Evolutionary conservation across 2,888 invertebrate species (phyloP), one percentile per base, ranked within the genome.

Genomic region (Epirrhoe tristata): DNA sequence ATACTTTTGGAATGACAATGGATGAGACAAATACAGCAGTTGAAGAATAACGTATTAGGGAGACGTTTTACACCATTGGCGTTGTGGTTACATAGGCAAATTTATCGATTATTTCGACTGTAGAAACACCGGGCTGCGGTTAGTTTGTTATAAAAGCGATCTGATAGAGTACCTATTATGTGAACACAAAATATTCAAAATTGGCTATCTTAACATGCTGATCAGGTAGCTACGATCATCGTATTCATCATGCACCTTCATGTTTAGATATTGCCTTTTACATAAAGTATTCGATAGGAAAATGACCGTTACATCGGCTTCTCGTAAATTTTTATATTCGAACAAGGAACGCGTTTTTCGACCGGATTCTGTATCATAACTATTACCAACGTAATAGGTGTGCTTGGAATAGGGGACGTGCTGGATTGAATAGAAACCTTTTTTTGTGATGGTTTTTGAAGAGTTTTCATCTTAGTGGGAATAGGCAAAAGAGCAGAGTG

Each of bases 241-340:
- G 77, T 76, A 77, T 75, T 76, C 67, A 72, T 76, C 71, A 77
- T 78, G 64, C 72, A 82, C 74, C 76, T 79, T 78, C 79, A 81
- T 82, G 77, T 80, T 81, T 83, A 79, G 78, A 79, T 82, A 85
- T 83, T 78, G 73, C 74, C 76, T 81, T 84, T 81, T 77, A 76
- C 78, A 74, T 75, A 77, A 73, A 66, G 69, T 73, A 74, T 71
- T 73, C 62, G 71, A 77, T 77, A 72, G 77, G 74, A 71, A 77
- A 78, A 77, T 75, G 73, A 77, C 81, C 74, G 63, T 66, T 79
- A 77, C 62, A 76, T 81, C 69, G 69, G 75, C 71, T 72, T 70
- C 73, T 77, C 77, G 76, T 85, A 85, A 84, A 86, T 82, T 82
- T 84, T 84, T 85, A 83, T 81, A 77, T 73, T 65, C 70, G 43